Conservation (phyloP, 2,797 vertebrate species). For the Periparus ater region DNA sequence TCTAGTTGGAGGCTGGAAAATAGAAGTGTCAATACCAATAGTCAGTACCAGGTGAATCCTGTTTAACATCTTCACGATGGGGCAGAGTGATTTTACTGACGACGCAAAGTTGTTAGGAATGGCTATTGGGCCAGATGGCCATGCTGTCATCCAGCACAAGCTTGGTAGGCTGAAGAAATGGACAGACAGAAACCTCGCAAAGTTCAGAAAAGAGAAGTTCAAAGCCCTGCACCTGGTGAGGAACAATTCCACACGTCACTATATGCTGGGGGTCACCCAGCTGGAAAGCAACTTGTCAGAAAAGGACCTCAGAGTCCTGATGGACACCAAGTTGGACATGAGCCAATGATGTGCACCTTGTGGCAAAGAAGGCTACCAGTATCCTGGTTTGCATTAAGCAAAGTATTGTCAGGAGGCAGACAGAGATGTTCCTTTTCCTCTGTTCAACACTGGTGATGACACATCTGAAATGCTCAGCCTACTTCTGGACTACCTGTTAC, state of each 20-base stretch:
- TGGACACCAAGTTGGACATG: neutral
- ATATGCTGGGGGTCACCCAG: neutral
- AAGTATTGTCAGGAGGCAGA: neutral
- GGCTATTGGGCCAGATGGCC: neutral
- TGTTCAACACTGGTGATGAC: neutral
- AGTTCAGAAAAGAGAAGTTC: neutral
- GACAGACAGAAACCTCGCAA: neutral
- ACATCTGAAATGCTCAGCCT: neutral
- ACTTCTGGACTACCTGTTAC: neutral
- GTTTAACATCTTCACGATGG: neutral
- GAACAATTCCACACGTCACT: neutral
- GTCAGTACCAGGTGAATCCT: neutral
- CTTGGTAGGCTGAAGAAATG: neutral
- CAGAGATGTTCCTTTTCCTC: neutral
- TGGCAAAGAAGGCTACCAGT: neutral
- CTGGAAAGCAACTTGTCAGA: neutral
- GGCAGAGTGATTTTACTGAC: neutral
- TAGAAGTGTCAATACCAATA: neutral
- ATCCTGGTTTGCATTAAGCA: neutral
- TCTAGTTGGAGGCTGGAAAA: neutral
- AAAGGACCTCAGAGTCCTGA: neutral
- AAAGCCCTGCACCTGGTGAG: neutral
- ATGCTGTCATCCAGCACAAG: neutral
- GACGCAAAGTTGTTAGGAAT: neutral
- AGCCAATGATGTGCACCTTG: rapidly evolving